Percentiles rank a stretch among this genome's conserved stretches.
These are phyloP conservation scores for Protodeltote pygarga DNA, from an alignment of 2,888 invertebrate species.

Conservation along the genomic window DNA sequence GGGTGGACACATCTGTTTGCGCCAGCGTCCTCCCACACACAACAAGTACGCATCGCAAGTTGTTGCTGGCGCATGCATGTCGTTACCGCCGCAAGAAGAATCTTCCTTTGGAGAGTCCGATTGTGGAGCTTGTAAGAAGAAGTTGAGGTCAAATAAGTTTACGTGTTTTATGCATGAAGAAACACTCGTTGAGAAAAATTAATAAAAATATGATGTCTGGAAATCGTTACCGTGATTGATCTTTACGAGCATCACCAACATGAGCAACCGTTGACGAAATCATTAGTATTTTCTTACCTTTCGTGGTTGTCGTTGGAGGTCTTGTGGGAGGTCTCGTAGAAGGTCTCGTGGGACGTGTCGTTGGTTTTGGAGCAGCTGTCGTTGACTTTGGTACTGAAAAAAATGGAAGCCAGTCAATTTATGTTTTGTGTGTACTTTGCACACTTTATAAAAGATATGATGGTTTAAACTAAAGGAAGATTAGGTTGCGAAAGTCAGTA, in stretches of 20 bases:
- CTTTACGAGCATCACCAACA: too few species aligned
- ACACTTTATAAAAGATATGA: too few species aligned
- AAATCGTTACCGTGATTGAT: too few species aligned
- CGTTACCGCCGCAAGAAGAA: slow-evolving; percentile 57
- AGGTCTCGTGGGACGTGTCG: slow-evolving; percentile 60
- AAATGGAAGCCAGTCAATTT: not conserved
- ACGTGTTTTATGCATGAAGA: too few species aligned
- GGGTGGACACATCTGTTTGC: slow-evolving; percentile 91
- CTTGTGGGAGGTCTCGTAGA: slow-evolving; percentile 46
- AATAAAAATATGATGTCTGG: too few species aligned
- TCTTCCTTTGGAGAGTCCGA: slow-evolving; percentile 59
- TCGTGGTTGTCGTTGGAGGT: slow-evolving; percentile 52
- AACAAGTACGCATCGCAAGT: slow-evolving; percentile 92
- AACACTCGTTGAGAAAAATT: too few species aligned
- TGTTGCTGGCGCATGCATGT: slow-evolving; percentile 84
- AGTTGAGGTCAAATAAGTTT: not conserved
- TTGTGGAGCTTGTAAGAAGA: slow-evolving; percentile 38
- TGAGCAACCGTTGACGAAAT: too few species aligned
- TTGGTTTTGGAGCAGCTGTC: slow-evolving; percentile 65
- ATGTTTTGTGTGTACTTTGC: too few species aligned
- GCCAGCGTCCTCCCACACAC: slow-evolving; percentile 91
- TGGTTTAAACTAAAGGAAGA: too few species aligned
- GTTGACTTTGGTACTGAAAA: slow-evolving; percentile 57
- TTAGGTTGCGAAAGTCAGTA: too few species aligned
- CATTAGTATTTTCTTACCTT: too few species aligned